Base-by-base conservation (phyloP, 2,113 vertebrate species). In the Neoarius graeffei region DNA sequence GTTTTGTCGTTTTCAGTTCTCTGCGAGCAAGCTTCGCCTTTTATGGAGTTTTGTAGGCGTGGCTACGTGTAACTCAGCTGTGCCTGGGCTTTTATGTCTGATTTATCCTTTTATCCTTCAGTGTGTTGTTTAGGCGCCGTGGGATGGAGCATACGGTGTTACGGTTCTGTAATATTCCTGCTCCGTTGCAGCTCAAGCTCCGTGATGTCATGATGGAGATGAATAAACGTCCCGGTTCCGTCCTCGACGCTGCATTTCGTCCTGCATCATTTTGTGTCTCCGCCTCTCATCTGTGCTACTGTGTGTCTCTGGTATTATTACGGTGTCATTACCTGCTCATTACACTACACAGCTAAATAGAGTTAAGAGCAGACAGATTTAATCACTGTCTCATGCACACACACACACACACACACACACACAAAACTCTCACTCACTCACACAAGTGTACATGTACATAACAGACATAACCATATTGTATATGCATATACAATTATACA, bases 301-400 rank as follows among this genome's bases (percentile, higher is more conserved):
- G 81, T 69, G 62, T 27, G 85, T 81, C 80, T 83, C 23, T 81
- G 20, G 81, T 3, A 64, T 62, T 27, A 87, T 62, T 74, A 74
- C 23, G 6, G 13, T 54, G 81, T 62, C 86, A 83, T 84, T 87
- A 76, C 23, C 8, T 30, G 73, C 42, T 79, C 59, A 54, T 88
- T 88, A 77, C 9, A 19, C 42, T 84, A 67, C 71, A 19, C 23
- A 48, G 81, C 71, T 84, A 64, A 80, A 66, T 66, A 84, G 35
- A 59, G 11, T 60, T 59, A 59, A 59, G 19, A 42, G 85, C 48
- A 57, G 42, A 86, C 15, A 54, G 77, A 86, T 73, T 73, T 73
- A 57, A 85, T 85, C 11, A 85, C 84, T 13, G 50, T 50, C 50
- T 85, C 48, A 9, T 50, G 2, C 23, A 14, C 48, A 50, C 69